phyloP scores from a whole-genome alignment of 2,888 invertebrate species.

The Phaonia tiefii region DNA sequence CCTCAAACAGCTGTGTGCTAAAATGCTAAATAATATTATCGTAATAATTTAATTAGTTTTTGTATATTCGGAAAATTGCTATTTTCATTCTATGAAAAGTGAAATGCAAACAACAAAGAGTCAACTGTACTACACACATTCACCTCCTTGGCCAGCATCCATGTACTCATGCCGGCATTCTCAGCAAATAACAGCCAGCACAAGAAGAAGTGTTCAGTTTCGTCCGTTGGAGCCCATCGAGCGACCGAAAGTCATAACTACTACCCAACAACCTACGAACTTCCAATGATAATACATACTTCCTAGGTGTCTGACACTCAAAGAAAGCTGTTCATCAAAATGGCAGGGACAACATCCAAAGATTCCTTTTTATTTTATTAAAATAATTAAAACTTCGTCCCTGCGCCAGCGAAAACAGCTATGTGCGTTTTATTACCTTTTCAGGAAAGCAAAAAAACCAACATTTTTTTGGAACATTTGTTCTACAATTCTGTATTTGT shows the following conservation, averaged over 20 bases:
- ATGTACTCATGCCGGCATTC: not conserved
- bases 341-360: not conserved
- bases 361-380: no score
- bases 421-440: no score
- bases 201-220: no score
- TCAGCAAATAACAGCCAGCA: not conserved
- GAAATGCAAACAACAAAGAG: constrained; percentile 31
- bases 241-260: constrained; percentile 22
- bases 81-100: constrained; percentile 42
- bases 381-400: no score
- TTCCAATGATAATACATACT: constrained; percentile 34
- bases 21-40: constrained; percentile 56
- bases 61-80: constrained; percentile 54
- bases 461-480: no score
- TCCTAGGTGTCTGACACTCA: constrained; percentile 48
- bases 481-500: no score
- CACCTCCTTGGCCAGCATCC: constrained; percentile 5
- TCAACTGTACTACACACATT: constrained; percentile 42
- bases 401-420: no score
- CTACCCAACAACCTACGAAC: constrained; percentile 27
- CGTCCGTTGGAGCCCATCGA: not conserved
- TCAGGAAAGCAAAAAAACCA: no score
- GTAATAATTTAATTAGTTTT: constrained; percentile 64
- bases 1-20: no score
- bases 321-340: not conserved